Percentiles rank a stretch among this genome's conserved stretches.
Evolutionary conservation across 2,888 invertebrate species (phyloP).

Genomic region (Thereva unica): DNA sequence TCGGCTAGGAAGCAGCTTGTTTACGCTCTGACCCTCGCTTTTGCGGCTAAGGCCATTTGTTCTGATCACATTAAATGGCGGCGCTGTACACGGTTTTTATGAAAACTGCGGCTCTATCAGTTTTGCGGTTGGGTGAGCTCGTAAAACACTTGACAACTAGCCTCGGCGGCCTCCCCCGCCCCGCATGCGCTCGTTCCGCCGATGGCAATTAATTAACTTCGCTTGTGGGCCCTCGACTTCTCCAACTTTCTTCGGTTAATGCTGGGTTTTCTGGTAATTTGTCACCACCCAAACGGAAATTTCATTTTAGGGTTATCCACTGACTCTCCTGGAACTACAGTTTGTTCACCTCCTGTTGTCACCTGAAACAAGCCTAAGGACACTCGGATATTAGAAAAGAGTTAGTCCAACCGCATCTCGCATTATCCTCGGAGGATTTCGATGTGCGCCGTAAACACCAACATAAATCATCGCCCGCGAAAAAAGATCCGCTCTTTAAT

Average conservation of each 20-base stretch:
- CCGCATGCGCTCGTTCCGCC: not conserved
- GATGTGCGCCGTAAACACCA: too few species aligned
- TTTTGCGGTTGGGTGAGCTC: conserved; percentile 53
- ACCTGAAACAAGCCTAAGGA: too few species aligned
- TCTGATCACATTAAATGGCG: conserved; percentile 35
- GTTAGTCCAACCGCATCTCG: too few species aligned
- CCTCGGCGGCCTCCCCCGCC: conserved; percentile 2
- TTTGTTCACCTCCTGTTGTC: too few species aligned
- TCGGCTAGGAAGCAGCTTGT: conserved; percentile 36
- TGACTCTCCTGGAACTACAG: conserved; percentile 12
- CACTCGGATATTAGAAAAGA: too few species aligned
- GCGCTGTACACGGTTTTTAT: conserved; percentile 34
- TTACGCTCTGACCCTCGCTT: conserved; percentile 36
- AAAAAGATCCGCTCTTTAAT: too few species aligned
- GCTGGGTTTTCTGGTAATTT: conserved; percentile 32
- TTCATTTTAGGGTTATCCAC: conserved; percentile 33
- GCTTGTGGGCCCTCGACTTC: conserved; percentile 30
- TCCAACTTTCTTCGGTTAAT: conserved; percentile 23
- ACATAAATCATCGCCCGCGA: too few species aligned
- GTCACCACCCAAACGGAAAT: conserved; percentile 28
- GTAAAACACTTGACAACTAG: conserved; percentile 51
- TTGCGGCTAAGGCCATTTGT: conserved; percentile 35
- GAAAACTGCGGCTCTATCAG: conserved; percentile 36
- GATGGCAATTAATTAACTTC: conserved; percentile 32
- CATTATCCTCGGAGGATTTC: too few species aligned